Percentiles rank a stretch among this genome's conserved stretches.
Conservation (phyloP, 2,113 vertebrate genomes). For the Alaudala cheleensis region DNA sequence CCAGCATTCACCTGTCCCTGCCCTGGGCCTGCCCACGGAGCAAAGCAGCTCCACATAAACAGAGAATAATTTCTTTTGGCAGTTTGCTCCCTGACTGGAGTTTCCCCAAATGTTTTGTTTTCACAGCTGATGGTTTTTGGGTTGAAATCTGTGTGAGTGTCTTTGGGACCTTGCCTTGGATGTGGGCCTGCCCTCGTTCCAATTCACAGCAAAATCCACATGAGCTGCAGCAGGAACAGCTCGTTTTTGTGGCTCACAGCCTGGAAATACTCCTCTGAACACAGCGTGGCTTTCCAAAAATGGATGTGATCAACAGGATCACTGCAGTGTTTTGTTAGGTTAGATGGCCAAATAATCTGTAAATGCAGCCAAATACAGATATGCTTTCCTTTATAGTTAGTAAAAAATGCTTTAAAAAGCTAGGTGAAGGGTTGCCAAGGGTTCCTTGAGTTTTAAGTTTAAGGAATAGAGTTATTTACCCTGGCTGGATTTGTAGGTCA, state of each 20-base stretch:
- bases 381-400: neutral
- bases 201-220: neutral
- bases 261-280: conserved; percentile 28
- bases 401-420: neutral
- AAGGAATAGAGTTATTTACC: neutral
- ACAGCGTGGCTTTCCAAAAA: neutral
- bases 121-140: conserved; percentile 8
- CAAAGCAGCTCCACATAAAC: neutral
- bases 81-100: neutral
- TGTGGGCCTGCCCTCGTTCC: neutral
- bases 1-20: neutral
- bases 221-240: neutral
- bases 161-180: neutral
- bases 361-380: neutral
- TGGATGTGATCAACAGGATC: neutral
- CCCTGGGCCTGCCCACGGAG: neutral
- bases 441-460: neutral
- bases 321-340: neutral
- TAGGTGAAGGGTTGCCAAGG: neutral
- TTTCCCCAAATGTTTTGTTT: conserved; percentile 17
- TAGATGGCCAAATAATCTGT: neutral
- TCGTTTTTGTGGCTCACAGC: neutral
- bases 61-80: neutral
- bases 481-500: neutral
- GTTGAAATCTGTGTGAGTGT: neutral